Evolutionary conservation across 1,140 invertebrate species (phyloP).

Genomic region (Dendrolimus kikuchii): DNA sequence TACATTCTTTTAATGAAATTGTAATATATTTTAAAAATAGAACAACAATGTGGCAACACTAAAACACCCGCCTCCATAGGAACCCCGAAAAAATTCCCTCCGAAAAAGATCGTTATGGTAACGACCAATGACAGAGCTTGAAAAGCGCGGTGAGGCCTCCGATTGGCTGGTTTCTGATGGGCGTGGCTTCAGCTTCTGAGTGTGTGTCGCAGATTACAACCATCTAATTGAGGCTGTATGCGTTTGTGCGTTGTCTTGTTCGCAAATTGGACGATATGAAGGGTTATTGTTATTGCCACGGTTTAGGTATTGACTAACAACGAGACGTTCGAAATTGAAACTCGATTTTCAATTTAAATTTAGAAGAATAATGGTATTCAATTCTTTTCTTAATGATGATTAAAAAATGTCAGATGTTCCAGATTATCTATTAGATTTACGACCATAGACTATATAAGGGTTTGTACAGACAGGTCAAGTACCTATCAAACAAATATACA

Average conservation of each 20-base stretch:
- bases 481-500: too few relatives aligned
- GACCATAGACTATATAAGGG: too few relatives aligned
- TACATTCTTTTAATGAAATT: too few relatives aligned
- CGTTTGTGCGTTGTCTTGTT: constrained; percentile 14
- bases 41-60: too few relatives aligned
- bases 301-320: neutral
- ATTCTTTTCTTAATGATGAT: too few relatives aligned
- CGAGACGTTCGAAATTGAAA: constrained; percentile 5
- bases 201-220: constrained; percentile 2
- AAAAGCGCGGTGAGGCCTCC: constrained; percentile 27
- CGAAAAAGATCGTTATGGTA: constrained; percentile 44
- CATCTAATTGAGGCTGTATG: constrained; percentile 23
- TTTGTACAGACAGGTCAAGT: too few relatives aligned
- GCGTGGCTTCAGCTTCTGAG: constrained; percentile 9
- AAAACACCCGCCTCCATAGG: constrained; percentile 30
- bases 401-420: too few relatives aligned
- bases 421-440: too few relatives aligned
- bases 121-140: constrained; percentile 32
- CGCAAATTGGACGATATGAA: constrained; percentile 8
- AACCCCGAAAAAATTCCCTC: constrained; percentile 61
- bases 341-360: neutral
- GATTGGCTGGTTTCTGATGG: constrained; percentile 32
- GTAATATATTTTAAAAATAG: too few relatives aligned
- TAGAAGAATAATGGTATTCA: too few relatives aligned
- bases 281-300: neutral